These are phyloP conservation scores for Conomelus anceps DNA, from an alignment of 2,888 invertebrate species.

Conservation along the genomic window DNA sequence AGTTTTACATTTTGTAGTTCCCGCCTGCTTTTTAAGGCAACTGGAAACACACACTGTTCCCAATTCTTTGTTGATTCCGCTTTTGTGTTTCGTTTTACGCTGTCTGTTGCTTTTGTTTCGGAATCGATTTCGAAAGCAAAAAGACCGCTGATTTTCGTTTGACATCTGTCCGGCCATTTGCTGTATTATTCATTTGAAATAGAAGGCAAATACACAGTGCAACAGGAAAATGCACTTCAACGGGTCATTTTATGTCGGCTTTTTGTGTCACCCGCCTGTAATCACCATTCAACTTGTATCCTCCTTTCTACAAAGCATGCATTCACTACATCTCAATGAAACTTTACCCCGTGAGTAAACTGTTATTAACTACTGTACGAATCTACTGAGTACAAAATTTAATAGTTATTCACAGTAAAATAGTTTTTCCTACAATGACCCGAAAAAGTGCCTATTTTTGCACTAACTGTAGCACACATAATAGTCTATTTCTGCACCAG, in stretches of 20 bases:
- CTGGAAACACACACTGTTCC: neutral
- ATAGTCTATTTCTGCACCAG: too few relatives aligned
- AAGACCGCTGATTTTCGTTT: neutral
- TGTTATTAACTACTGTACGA: too few relatives aligned
- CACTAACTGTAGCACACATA: too few relatives aligned
- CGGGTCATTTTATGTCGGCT: neutral
- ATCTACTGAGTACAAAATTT: too few relatives aligned
- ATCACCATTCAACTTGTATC: neutral
- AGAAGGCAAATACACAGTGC: neutral
- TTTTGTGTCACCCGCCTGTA: neutral
- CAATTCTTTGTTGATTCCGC: neutral
- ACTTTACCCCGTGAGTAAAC: too few relatives aligned
- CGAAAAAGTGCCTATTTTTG: too few relatives aligned
- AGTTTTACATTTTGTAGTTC: neutral
- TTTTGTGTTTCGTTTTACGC: neutral
- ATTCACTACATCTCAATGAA: too few relatives aligned
- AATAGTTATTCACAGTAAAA: too few relatives aligned
- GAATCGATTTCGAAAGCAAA: neutral
- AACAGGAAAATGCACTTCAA: neutral
- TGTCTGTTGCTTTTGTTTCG: neutral
- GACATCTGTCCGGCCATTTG: neutral
- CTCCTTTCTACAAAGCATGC: neutral
- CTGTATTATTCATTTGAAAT: neutral
- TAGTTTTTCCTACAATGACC: too few relatives aligned
- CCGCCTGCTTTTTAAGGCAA: too few relatives aligned